These are phyloP conservation scores for Platycercus adscitus DNA, from an alignment of 2,113 vertebrate species.

Conservation along the genomic window DNA sequence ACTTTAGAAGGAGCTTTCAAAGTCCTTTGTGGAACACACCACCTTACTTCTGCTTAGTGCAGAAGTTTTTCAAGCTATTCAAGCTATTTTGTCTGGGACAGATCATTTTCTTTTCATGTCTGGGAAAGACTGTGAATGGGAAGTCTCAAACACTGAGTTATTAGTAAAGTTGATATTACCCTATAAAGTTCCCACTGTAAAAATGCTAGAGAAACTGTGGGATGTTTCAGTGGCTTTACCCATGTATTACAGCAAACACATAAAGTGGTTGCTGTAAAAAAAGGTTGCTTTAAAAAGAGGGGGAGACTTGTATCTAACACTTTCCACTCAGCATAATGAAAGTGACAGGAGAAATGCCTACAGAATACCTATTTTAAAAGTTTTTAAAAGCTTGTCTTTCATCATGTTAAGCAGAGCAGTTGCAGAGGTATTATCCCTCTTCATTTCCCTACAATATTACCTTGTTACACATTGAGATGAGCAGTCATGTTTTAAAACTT, in stretches of 20 bases:
- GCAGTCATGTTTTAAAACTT: constrained; percentile 40
- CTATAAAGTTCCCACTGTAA: not conserved
- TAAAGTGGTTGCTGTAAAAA: not conserved
- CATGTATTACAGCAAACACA: not conserved
- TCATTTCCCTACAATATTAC: not conserved
- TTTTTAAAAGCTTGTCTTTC: not conserved
- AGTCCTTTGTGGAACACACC: not conserved
- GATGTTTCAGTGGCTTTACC: not conserved
- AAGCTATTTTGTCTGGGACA: not conserved
- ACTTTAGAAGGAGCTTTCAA: not conserved
- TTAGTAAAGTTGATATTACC: not conserved
- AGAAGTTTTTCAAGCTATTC: not conserved
- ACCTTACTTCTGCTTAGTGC: not conserved
- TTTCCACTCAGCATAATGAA: not conserved
- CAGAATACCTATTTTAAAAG: constrained; percentile 3
- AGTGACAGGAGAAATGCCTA: not conserved
- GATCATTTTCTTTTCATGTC: not conserved
- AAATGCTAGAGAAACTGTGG: not conserved
- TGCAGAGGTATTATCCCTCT: not conserved
- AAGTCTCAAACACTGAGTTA: not conserved
- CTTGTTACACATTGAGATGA: not conserved
- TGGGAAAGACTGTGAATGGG: not conserved
- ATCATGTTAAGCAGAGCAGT: not conserved
- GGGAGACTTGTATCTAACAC: not conserved
- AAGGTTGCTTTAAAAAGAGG: not conserved